Evolutionary conservation across 2,888 invertebrate genomes (phyloP).

Genomic region (Callyntrura sp.): DNA sequence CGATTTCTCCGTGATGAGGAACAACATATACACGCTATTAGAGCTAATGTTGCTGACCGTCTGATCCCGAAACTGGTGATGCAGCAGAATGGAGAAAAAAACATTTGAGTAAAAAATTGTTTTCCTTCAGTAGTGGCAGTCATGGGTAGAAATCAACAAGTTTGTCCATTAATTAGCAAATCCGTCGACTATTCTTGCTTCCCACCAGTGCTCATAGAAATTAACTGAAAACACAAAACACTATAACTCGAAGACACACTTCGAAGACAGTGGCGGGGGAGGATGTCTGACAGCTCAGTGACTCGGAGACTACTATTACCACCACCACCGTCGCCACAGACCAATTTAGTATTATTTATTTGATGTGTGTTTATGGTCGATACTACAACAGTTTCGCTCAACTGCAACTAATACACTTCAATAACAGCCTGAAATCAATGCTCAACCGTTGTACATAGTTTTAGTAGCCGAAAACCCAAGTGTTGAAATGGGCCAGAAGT

Average conservation of each 20-base stretch:
- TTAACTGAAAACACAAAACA: background rate
- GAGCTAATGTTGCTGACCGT: background rate
- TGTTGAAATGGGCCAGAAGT: conserved; percentile 41
- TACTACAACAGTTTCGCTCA: background rate
- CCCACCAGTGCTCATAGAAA: background rate
- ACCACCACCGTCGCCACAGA: background rate
- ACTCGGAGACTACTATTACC: background rate
- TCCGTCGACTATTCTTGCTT: background rate
- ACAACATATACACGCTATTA: background rate
- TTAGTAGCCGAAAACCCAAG: too few relatives aligned
- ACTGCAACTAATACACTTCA: background rate
- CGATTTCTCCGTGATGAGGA: background rate
- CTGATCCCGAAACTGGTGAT: background rate
- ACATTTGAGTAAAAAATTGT: background rate
- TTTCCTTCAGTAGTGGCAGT: background rate
- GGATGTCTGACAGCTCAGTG: background rate
- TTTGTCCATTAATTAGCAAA: conserved; percentile 7
- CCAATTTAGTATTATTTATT: background rate
- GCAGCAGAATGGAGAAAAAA: conserved; percentile 26
- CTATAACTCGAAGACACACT: background rate
- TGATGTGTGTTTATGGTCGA: conserved; percentile 20
- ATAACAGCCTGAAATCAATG: conserved; percentile 5
- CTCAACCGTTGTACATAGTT: conserved; percentile 3
- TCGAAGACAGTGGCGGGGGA: background rate
- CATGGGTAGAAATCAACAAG: conserved; percentile 32